Base-by-base conservation (phyloP, 1,140 invertebrate genomes). In the Nixonia krombeini region DNA sequence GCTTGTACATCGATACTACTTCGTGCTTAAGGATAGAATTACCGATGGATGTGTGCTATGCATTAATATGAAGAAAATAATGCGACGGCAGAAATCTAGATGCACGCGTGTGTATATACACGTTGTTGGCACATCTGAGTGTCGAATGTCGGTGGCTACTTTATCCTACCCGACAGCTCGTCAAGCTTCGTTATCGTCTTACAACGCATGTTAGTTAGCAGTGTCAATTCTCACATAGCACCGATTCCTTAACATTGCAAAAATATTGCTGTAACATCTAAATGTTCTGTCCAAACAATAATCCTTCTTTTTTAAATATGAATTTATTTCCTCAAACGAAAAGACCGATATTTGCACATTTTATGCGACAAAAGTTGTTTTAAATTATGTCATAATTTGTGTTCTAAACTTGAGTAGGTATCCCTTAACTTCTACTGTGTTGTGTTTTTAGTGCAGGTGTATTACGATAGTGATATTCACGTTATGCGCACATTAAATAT, bases 101-200 rank as follows among this genome's bases (percentile, higher is more conserved):
- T 28, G 46, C 35, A 46, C 35, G 47, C 53, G 41, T 49, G 23
- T 23, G 33, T 44, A 25, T 26, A 44, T 57, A 55, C 61, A 65
- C 42, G 61, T 71, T 59, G 62, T 51, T 66, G 66, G 61, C 59
- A 78, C 61, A 63, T 68, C 55, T 37, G 67, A 73, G 76, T 84
- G 74, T 84, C 79, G 59, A 78, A 61, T 84, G 47, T 80, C 81
- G 59, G 74, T 74, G 67, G 82, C 78, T 74, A 78, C 72, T 73
- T 82, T 72, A 80, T 80, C 72, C 72, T 70, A 75, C 63, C 65
- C 69, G 75, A 78, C 75, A 79, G 78, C 79, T 76, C 81, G 81
- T 83, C 83, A 81, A 78, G 72, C 81, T 75, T 81, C 80, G 58
- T 82, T 84, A 85, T 82, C 78, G 44, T 74, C 79, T 84, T 84